These are phyloP conservation scores for Zaprionus kolodkinae DNA, from an alignment of 1,140 invertebrate species.

Conservation along the genomic window DNA sequence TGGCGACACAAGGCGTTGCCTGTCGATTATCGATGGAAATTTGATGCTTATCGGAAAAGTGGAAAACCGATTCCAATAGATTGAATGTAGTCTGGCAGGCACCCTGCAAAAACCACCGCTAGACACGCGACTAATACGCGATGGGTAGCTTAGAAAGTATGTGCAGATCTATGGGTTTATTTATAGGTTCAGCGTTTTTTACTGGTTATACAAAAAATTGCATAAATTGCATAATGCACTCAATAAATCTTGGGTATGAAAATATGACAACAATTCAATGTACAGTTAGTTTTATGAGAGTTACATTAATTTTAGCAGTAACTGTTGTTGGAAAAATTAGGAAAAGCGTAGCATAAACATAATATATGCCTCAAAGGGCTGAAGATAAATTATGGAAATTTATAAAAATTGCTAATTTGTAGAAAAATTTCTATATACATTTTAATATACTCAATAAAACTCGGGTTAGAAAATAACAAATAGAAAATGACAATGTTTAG, in stretches of 20 bases:
- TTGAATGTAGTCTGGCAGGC: conserved; percentile 52
- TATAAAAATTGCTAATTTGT: no score
- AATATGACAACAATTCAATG: not conserved
- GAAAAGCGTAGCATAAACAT: no score
- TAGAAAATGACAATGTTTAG: no score
- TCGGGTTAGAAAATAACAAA: no score
- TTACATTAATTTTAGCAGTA: no score
- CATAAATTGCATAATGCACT: no score
- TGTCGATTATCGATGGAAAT: conserved; percentile 71
- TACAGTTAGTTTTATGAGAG: not conserved
- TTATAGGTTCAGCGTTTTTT: not conserved
- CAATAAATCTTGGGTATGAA: not conserved
- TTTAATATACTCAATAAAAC: no score
- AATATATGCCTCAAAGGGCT: no score
- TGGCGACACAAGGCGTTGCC: conserved; percentile 69
- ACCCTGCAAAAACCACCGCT: conserved; percentile 35
- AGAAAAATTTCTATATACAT: no score
- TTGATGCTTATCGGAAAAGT: conserved; percentile 79
- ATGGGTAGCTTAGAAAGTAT: conserved; percentile 10
- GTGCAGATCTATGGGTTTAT: not conserved
- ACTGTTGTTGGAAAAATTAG: no score
- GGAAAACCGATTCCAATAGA: conserved; percentile 52
- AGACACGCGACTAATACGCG: not conserved
- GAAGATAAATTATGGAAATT: no score
- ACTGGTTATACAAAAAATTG: no score